Evolutionary conservation across 2,888 invertebrate species (phyloP).

Genomic region (Flabesymbios commensalis): DNA sequence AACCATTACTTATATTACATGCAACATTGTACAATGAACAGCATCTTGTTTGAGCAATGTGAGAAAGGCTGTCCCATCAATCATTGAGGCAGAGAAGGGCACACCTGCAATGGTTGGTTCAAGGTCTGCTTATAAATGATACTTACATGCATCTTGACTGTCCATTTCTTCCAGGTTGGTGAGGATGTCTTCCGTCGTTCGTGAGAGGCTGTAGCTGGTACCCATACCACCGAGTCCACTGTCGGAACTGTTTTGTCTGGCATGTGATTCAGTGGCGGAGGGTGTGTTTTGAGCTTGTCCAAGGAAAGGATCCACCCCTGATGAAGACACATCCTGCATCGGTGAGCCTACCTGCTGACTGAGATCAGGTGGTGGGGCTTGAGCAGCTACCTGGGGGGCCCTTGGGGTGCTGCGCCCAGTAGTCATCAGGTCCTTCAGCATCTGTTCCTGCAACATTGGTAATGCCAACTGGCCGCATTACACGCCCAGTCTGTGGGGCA

Average conservation of each 20-base stretch:
- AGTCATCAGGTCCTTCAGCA: constrained; percentile 22
- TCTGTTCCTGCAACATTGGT: constrained; percentile 30
- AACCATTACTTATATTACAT: too few relatives aligned
- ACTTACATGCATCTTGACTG: constrained; percentile 27
- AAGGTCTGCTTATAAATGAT: too few relatives aligned
- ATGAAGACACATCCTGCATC: constrained; percentile 17
- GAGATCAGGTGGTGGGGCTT: neutral
- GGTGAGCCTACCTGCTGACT: too few relatives aligned
- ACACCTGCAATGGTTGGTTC: too few relatives aligned
- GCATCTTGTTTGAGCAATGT: too few relatives aligned
- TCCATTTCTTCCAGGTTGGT: constrained; percentile 80
- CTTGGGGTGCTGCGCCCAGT: neutral
- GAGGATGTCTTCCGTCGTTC: constrained; percentile 91
- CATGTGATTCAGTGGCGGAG: constrained; percentile 66
- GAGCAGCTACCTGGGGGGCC: neutral
- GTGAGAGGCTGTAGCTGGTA: constrained; percentile 83
- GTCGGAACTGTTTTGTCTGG: constrained; percentile 92
- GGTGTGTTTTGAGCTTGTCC: constrained; percentile 15
- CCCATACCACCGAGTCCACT: constrained; percentile 84
- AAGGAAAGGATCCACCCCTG: constrained; percentile 32
- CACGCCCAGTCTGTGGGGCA: too few relatives aligned
- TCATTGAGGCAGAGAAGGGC: too few relatives aligned
- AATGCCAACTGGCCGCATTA: too few relatives aligned
- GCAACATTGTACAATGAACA: too few relatives aligned
- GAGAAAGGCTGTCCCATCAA: too few relatives aligned